phyloP scores from a whole-genome alignment of 2,888 invertebrate species.

The Silvanus unidentatus region DNA sequence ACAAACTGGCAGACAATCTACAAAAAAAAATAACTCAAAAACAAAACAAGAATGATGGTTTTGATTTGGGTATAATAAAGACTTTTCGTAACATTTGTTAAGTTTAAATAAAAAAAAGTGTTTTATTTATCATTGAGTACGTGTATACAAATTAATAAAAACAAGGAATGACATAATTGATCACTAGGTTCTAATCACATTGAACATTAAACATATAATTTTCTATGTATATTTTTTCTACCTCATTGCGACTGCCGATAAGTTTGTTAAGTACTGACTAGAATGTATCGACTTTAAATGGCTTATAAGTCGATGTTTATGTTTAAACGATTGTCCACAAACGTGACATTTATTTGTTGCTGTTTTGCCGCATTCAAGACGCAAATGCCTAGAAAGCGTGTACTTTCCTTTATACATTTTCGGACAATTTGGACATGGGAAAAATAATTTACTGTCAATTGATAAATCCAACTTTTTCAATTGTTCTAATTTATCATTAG shows the following conservation, averaged over 20 bases:
- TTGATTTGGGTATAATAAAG: no score
- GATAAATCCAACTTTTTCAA: constrained; percentile 18
- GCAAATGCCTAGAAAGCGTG: constrained; percentile 41
- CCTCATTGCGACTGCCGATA: neutral
- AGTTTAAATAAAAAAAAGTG: no score
- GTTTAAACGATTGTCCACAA: constrained; percentile 37
- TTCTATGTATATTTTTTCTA: no score
- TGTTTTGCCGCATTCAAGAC: constrained; percentile 46
- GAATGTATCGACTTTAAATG: constrained; percentile 35
- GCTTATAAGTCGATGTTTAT: constrained; percentile 36
- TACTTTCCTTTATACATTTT: constrained; percentile 38
- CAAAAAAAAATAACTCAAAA: constrained; percentile 7
- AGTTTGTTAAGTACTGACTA: neutral
- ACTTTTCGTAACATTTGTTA: no score
- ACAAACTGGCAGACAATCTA: constrained; percentile 9
- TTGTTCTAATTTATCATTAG: constrained; percentile 2
- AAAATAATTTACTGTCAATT: constrained; percentile 19
- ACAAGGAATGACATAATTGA: no score
- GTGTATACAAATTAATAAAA: no score
- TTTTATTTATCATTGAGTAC: no score
- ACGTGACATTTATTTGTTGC: constrained; percentile 33
- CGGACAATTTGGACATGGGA: constrained; percentile 35
- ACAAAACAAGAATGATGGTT: constrained; percentile 10
- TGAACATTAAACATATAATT: no score
- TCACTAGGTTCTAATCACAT: no score